Base-by-base conservation (phyloP, 2,888 invertebrate species). In the Pterobdella sp. region DNA sequence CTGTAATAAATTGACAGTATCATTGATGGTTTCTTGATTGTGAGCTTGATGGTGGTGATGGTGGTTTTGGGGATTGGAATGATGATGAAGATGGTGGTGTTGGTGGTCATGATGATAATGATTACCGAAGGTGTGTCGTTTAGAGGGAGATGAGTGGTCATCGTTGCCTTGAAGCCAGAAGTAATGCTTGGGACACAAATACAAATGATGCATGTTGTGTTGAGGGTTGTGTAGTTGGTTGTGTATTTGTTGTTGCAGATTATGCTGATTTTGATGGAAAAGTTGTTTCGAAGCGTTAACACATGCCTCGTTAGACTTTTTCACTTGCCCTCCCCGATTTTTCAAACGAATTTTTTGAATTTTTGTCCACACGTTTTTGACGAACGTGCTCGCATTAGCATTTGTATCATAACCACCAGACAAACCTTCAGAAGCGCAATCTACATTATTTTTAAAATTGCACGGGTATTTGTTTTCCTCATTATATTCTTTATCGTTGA, bases 31-130 rank as follows among this genome's bases (percentile, higher is more conserved):
- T 26, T 64, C 26, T 26, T 64, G 64, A 64, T 64, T n/a, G 29
- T 64, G 64, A 64, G 18, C 26, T 26, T 64, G 64, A 64, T 64
- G 64, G 29, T 64, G 64, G 29, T 64, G 64, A 64, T 64, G 64
- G 29, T 64, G 64, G 29, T 64, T n/a, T 26, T 64, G 64, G 29
- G 18, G 64, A 64, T 64, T n/a, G 29, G 18, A 29, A 64, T 64
- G 64, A 64, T 64, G 64, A 64, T 64, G 64, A 64, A 26, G 64
- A 64, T 64, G 64, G 29, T 64, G 64, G 29, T 64, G 64, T 26
- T 64, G 64, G 29, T 64, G 64, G 29, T 64, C 26, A 64, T 64
- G 64, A 64, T 64, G 64, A 64, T 64, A 29, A 64, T 64, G 64
- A 64, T 64, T n/a, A 64, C 29, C 26, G 29, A 26, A 29, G 29